Percentiles rank a stretch among this genome's conserved stretches.
phyloP scores from a whole-genome alignment of 2,797 vertebrate genomes.

The Apogon talboti region DNA sequence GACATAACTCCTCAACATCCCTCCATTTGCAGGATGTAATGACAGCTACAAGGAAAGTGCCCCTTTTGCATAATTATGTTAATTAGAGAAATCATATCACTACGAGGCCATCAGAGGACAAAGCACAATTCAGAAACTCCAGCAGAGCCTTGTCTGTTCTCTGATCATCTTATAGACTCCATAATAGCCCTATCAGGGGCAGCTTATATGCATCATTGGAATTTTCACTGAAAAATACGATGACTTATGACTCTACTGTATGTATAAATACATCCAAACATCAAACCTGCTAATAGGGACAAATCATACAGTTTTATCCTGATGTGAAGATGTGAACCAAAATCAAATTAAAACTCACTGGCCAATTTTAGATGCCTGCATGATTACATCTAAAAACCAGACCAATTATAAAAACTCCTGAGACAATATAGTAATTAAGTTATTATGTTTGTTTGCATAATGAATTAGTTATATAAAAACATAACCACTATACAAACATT shows the following conservation, averaged over 20 bases:
- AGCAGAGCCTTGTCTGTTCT: constrained; percentile 26
- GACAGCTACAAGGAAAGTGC: constrained; percentile 29
- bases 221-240: constrained; percentile 6
- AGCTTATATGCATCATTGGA: constrained; percentile 12
- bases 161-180: constrained; percentile 18
- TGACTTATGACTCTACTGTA: not conserved
- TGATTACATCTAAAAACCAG: not conserved
- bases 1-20: not conserved
- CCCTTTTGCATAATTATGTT: constrained; percentile 47
- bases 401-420: constrained; percentile 2
- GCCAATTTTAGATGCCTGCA: not conserved
- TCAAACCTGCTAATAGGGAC: no score
- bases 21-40: constrained; percentile 35
- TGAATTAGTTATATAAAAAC: no score
- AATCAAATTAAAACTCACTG: not conserved
- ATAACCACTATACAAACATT: no score
- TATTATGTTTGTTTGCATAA: no score
- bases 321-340: no score
- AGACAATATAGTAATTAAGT: not conserved
- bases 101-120: constrained; percentile 41
- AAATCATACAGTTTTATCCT: no score
- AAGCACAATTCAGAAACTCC: constrained; percentile 51
- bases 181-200: constrained; percentile 31
- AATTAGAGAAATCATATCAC: constrained; percentile 48
- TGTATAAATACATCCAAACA: not conserved